Evolutionary conservation across 2,888 invertebrate genomes (phyloP), one percentile per base, ranked within the genome.

Genomic region (Timema cristinae): DNA sequence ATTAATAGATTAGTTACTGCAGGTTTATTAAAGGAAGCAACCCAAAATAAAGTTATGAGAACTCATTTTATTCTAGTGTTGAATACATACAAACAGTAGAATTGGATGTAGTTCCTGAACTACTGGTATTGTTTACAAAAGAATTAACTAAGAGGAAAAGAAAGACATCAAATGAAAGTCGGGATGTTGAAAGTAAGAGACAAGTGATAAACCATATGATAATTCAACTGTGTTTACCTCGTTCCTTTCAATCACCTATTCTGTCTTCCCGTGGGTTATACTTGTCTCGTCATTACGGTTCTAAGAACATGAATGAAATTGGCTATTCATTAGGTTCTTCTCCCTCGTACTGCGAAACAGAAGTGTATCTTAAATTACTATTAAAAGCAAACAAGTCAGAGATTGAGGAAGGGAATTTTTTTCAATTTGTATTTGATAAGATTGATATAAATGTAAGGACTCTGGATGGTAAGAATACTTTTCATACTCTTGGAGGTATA

Each of bases 61-160:
- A 59, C 59, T 59, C 59, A 7, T 16, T 59, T 0, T 59, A 16
- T 16, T 59, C 59, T n/a, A 59, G 59, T 59, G 59, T 13, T 16
- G 59, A 13, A 6, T 13, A 59, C 9, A 59, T 13, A 59, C 10
- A 59, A 5, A 59, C 15, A 59, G 59, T 13, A 13, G 59, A n/a
- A n/a, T 1, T 59, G 59, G 59, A 32, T 32, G 1, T 2, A 32
- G 32, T 32, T 67, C 71, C 66, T 16, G 54, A 71, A n/a, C 15
- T 32, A 59, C 32, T 32, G 59, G 4, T 15, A 15, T 56, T 56
- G 56, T 56, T 56, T 56, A 56, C 56, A 7, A 9, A 5, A 7
- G 56, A 56, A 16, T 56, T 56, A 56, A 56, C 56, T 5, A 56
- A 56, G 56, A 56, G 56, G 56, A 56, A 16, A 13, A 56, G 56